These are phyloP conservation scores for Formica exsecta DNA, from an alignment of 1,140 invertebrate species.

Conservation along the genomic window DNA sequence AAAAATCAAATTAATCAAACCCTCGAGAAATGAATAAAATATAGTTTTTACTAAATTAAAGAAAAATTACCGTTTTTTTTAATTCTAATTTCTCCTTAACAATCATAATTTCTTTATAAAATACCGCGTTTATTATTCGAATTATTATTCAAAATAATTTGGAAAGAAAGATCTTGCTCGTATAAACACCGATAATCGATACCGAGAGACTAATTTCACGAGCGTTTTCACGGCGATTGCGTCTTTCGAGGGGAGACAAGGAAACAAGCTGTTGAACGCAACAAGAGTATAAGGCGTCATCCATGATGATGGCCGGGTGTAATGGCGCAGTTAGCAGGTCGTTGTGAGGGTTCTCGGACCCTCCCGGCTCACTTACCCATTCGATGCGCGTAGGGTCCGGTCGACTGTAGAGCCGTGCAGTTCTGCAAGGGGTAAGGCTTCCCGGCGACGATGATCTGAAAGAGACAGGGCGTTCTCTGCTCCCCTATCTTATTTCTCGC, in stretches of 20 bases:
- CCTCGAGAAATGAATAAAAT: not conserved
- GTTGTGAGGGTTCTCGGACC: conserved; percentile 15
- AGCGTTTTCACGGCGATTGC: conserved; percentile 60
- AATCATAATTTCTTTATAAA: not conserved
- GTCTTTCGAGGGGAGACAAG: conserved; percentile 33
- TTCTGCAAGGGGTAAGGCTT: conserved; percentile 95
- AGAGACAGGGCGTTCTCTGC: conserved; percentile 93
- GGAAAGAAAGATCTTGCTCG: not conserved
- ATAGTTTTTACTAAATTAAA: not conserved
- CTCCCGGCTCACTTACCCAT: conserved; percentile 76
- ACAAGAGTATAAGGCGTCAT: conserved; percentile 37
- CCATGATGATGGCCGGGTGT: conserved; percentile 43
- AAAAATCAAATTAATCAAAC: not conserved
- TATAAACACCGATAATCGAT: not conserved
- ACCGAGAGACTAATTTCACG: conserved; percentile 65
- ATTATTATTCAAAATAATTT: not conserved
- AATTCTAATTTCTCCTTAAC: too few relatives aligned
- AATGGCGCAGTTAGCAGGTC: conserved; percentile 62
- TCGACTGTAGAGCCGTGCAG: conserved; percentile 89
- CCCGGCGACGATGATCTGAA: conserved; percentile 89
- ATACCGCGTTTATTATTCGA: not conserved
- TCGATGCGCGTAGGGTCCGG: conserved; percentile 80
- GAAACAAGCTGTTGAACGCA: conserved; percentile 69
- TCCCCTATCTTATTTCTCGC: conserved; percentile 92
- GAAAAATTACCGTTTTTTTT: not conserved